Percentiles rank a stretch among this genome's conserved stretches.
Evolutionary conservation across 92 coral and sea anemone genomes (phyloP).

Genomic region (Zoanthus gigantus): DNA sequence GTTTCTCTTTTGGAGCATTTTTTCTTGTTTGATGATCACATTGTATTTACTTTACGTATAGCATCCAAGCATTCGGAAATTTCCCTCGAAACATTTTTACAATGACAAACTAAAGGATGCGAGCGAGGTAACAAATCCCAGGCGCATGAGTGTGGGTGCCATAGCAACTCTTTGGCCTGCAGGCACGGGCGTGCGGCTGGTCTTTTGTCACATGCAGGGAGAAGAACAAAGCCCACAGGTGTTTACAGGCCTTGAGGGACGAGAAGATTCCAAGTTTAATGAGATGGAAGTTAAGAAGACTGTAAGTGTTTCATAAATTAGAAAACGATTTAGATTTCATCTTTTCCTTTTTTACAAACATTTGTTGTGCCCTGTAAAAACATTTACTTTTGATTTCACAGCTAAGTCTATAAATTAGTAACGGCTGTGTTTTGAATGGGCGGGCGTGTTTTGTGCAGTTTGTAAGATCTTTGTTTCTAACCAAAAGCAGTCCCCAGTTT

Average conservation of each 20-base stretch:
- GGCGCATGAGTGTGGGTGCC: constrained; percentile 28
- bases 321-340: not conserved
- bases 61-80: constrained; percentile 85
- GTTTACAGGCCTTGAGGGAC: constrained; percentile 61
- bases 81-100: constrained; percentile 77
- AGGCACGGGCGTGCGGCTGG: constrained; percentile 62
- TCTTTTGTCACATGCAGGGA: constrained; percentile 85
- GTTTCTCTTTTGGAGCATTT: not conserved
- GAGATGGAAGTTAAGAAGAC: constrained; percentile 71
- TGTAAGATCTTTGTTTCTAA: too few species aligned
- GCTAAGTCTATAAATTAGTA: too few species aligned
- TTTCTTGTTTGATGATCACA: not conserved
- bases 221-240: constrained; percentile 69
- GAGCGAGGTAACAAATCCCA: constrained; percentile 57
- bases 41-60: not conserved
- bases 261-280: constrained; percentile 71
- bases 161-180: constrained; percentile 82
- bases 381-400: too few species aligned
- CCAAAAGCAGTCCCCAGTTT: too few species aligned
- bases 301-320: constrained; percentile 50
- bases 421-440: too few species aligned
- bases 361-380: too few species aligned
- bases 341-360: too few species aligned
- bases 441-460: too few species aligned
- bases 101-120: constrained; percentile 64